A percentile compares a stretch with the other conserved stretches of the same genome.
Evolutionary conservation across 2,113 vertebrate genomes (phyloP).

Genomic region (Furnarius figulus): DNA sequence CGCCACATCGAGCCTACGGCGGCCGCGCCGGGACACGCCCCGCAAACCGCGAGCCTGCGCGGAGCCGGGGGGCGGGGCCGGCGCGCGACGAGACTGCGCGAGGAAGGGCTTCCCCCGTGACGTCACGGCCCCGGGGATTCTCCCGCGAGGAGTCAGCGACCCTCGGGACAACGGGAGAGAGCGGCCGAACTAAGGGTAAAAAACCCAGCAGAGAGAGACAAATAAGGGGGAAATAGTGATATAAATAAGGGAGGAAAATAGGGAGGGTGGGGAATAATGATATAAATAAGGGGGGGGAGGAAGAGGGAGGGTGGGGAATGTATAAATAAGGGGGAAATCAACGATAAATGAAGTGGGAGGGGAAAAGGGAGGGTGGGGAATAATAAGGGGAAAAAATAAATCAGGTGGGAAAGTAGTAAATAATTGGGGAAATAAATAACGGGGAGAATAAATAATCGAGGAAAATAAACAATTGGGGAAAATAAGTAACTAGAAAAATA

Average conservation of each 20-base stretch:
- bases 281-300: too few relatives aligned
- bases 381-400: neutral
- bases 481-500: neutral
- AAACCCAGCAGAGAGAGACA: neutral
- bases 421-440: neutral
- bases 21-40: conserved; percentile 35
- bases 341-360: neutral
- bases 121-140: rapidly evolving
- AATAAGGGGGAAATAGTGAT: neutral
- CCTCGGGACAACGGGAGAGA: too few relatives aligned
- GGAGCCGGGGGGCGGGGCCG: neutral
- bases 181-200: neutral
- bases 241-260: neutral
- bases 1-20: conserved; percentile 69
- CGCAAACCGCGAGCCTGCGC: neutral
- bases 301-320: too few relatives aligned
- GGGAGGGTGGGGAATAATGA: too few relatives aligned
- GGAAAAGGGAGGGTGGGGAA: neutral
- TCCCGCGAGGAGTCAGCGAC: too few relatives aligned
- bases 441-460: too few relatives aligned
- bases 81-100: neutral
- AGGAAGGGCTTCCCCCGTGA: neutral
- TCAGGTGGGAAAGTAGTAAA: neutral
- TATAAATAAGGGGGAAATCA: too few relatives aligned
- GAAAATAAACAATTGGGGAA: neutral